Evolutionary conservation across 2,888 invertebrate genomes (phyloP).

Genomic region (Agrochola circellaris): DNA sequence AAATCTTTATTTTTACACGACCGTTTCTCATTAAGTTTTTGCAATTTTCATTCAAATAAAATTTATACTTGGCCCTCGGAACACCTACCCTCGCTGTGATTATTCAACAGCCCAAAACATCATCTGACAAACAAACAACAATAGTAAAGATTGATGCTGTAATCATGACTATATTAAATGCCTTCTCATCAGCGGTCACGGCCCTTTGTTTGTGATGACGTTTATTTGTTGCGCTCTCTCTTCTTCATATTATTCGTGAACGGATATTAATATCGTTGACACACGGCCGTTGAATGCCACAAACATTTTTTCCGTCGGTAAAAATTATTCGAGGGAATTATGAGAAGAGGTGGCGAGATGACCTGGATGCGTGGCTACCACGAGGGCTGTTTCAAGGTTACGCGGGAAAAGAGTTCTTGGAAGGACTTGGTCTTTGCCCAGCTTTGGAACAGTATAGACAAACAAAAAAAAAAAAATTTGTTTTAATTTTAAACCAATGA

Average conservation of each 20-base stretch:
- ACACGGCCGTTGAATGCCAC: slow-evolving; percentile 45
- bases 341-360: too few species aligned
- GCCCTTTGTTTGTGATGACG: slow-evolving; percentile 77
- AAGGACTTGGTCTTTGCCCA: not conserved
- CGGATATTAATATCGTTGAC: slow-evolving; percentile 76
- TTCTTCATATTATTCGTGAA: slow-evolving; percentile 73
- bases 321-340: too few species aligned
- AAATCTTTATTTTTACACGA: too few species aligned
- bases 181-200: slow-evolving; percentile 67
- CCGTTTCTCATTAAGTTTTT: too few species aligned
- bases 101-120: slow-evolving; percentile 14
- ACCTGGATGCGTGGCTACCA: too few species aligned
- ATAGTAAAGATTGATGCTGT: slow-evolving; percentile 53
- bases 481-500: too few species aligned
- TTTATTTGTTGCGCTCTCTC: slow-evolving; percentile 74
- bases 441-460: too few species aligned
- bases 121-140: slow-evolving; percentile 35
- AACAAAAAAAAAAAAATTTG: too few species aligned
- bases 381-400: too few species aligned
- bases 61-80: not conserved
- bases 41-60: too few species aligned
- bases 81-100: slow-evolving; percentile 8
- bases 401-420: not conserved
- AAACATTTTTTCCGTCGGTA: not conserved
- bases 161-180: slow-evolving; percentile 69